Conservation (phyloP, 2,797 vertebrate genomes). For the Sebastes itinus region DNA sequence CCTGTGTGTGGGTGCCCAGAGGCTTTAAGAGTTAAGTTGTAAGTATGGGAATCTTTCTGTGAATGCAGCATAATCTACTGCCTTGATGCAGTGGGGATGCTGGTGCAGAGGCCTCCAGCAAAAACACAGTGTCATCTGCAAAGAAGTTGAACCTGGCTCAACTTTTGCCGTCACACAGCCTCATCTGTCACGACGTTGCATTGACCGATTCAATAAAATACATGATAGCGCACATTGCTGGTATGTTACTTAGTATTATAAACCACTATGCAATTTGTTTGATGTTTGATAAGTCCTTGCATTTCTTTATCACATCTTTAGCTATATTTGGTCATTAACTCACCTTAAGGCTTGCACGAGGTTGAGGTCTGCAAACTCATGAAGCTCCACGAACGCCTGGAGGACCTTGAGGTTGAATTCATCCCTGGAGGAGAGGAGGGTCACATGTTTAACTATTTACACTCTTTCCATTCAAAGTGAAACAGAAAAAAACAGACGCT, state of each 20-base stretch:
- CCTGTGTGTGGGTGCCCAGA: too few species aligned
- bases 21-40: too few species aligned
- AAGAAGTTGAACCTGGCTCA: not conserved
- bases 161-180: not conserved
- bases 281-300: too few species aligned
- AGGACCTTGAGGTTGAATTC: conserved; percentile 98
- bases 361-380: conserved; percentile 98
- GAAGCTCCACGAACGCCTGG: conserved; percentile 96
- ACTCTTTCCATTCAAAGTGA: not conserved
- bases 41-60: too few species aligned
- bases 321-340: not conserved
- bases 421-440: conserved; percentile 81
- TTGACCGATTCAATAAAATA: not conserved
- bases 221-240: not conserved
- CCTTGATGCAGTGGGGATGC: too few species aligned
- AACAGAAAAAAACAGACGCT: not conserved
- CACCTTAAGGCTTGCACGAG: conserved; percentile 97
- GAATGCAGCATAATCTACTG: too few species aligned
- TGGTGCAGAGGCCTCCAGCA: not conserved
- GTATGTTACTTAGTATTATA: not conserved
- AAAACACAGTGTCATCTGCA: not conserved
- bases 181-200: not conserved
- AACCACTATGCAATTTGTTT: not conserved
- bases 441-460: conserved; percentile 12
- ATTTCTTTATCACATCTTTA: not conserved